These are phyloP conservation scores for Nothobranchius furzeri DNA, from an alignment of 2,113 vertebrate species.

Conservation along the genomic window DNA sequence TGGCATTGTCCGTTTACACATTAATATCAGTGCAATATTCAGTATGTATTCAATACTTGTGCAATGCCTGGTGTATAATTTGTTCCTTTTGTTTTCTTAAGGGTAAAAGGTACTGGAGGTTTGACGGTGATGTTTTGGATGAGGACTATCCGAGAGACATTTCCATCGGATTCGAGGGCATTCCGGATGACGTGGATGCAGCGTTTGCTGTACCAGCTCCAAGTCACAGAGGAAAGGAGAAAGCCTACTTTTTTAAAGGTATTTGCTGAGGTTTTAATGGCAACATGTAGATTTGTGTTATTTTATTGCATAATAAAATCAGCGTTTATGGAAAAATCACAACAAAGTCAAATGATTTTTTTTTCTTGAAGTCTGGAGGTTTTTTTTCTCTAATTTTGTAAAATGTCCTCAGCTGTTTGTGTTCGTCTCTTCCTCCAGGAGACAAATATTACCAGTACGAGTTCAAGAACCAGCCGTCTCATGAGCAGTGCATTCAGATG, in stretches of 20 bases:
- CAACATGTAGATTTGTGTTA: too few species aligned
- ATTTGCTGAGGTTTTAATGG: neutral
- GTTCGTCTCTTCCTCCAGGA: slow-evolving; percentile 66
- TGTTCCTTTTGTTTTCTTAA: slow-evolving; percentile 34
- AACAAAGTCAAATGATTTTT: too few species aligned
- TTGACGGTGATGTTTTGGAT: slow-evolving; percentile 86
- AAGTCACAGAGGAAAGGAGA: slow-evolving; percentile 81
- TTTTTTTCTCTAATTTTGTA: neutral
- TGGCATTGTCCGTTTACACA: too few species aligned
- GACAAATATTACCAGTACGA: slow-evolving; percentile 88
- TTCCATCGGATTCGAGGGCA: slow-evolving; percentile 84
- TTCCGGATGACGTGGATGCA: slow-evolving; percentile 83
- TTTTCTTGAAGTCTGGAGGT: neutral
- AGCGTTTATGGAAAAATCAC: too few species aligned
- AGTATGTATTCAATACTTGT: too few species aligned
- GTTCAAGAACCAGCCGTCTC: slow-evolving; percentile 88
- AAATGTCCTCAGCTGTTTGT: neutral
- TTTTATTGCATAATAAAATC: too few species aligned
- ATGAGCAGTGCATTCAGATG: slow-evolving; percentile 80
- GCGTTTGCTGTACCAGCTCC: slow-evolving; percentile 88
- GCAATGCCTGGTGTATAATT: too few species aligned
- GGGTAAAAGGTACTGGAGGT: slow-evolving; percentile 90
- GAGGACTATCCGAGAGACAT: slow-evolving; percentile 84
- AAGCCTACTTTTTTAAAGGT: slow-evolving; percentile 97
- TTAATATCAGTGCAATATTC: too few species aligned